phyloP scores from a whole-genome alignment of 2,888 invertebrate species.

The Dynastes tityus region DNA sequence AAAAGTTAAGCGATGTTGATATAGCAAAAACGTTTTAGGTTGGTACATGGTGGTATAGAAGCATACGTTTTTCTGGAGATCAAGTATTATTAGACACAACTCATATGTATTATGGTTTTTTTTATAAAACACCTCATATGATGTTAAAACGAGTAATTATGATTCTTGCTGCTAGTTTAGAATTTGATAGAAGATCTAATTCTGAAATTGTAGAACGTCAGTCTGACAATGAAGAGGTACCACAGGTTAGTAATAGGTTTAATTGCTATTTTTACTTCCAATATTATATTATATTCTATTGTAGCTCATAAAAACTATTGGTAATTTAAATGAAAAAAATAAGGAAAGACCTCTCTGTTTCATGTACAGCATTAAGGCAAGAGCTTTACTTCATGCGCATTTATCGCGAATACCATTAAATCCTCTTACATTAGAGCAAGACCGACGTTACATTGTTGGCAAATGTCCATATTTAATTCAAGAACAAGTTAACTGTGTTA shows the following conservation, averaged over 20 bases:
- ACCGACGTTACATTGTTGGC: conserved; percentile 87
- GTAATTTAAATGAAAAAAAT: conserved; percentile 95
- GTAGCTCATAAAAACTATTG: conserved; percentile 91
- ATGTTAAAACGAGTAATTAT: conserved; percentile 95
- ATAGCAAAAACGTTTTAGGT: conserved; percentile 70
- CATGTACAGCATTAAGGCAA: conserved; percentile 92
- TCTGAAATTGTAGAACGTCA: conserved; percentile 94
- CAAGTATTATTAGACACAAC: conserved; percentile 98
- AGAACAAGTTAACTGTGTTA: conserved; percentile 97
- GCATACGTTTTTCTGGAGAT: conserved; percentile 97
- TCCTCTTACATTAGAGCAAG: conserved; percentile 85
- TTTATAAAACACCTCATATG: conserved; percentile 97
- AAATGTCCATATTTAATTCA: conserved; percentile 96
- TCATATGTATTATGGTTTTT: conserved; percentile 95
- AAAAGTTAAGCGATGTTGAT: conserved; percentile 15
- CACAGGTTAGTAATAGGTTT: conserved; percentile 76
- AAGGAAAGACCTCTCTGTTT: conserved; percentile 95
- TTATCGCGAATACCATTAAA: conserved; percentile 87
- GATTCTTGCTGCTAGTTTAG: conserved; percentile 96
- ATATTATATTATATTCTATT: conserved; percentile 56
- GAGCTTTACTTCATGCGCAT: conserved; percentile 97
- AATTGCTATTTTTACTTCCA: neutral
- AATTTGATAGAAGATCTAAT: conserved; percentile 96
- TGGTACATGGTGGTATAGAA: conserved; percentile 99
- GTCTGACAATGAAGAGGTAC: conserved; percentile 96